Percentiles rank a stretch among this genome's conserved stretches.
Evolutionary conservation across 2,113 vertebrate species (phyloP).

Genomic region (Pseudopodoces humilis): DNA sequence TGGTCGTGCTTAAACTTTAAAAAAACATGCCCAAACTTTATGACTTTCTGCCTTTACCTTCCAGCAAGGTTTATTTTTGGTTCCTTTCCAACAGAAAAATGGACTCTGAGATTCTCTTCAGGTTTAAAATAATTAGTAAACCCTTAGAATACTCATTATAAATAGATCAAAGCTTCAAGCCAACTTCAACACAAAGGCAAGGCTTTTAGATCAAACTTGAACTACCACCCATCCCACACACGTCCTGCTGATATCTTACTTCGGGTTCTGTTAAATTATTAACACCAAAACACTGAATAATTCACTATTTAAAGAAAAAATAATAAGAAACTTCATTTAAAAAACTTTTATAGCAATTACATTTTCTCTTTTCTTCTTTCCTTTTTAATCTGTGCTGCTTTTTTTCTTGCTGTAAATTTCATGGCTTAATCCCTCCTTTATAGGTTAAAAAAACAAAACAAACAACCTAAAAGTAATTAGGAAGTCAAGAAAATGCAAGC

Average conservation of each 20-base stretch:
- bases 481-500: neutral
- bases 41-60: slow-evolving; percentile 50
- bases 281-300: slow-evolving; percentile 68
- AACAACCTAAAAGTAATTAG: neutral
- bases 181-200: slow-evolving; percentile 65
- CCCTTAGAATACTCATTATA: slow-evolving; percentile 70
- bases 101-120: slow-evolving; percentile 42
- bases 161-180: slow-evolving; percentile 66
- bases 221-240: slow-evolving; percentile 18
- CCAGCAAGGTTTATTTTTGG: slow-evolving; percentile 53
- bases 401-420: neutral
- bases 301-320: slow-evolving; percentile 62
- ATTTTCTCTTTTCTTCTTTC: neutral
- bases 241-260: slow-evolving; percentile 61
- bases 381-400: neutral
- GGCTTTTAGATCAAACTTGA: slow-evolving; percentile 65
- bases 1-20: neutral
- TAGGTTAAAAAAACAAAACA: neutral
- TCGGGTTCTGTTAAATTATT: slow-evolving; percentile 69
- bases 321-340: slow-evolving; percentile 36
- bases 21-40: slow-evolving; percentile 1
- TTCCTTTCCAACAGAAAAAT: neutral
- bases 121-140: slow-evolving; percentile 72
- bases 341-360: slow-evolving; percentile 20
- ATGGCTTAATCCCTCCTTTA: neutral